phyloP scores from a whole-genome alignment of 1,140 invertebrate genomes.

The Sipha flava region DNA sequence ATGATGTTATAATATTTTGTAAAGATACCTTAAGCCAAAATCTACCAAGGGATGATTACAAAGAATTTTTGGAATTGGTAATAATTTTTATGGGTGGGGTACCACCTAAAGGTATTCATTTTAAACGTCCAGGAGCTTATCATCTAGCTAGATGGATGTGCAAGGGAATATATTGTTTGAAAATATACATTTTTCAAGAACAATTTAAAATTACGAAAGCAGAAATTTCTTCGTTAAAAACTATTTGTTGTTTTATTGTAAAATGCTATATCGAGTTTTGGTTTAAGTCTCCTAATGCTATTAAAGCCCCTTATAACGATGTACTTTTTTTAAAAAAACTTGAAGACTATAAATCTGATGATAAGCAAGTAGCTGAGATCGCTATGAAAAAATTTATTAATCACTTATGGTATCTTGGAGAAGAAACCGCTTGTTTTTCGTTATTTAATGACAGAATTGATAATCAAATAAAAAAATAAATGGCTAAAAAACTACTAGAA shows the following conservation, averaged over 20 bases:
- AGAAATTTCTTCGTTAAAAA: not conserved
- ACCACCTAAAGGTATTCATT: too few relatives aligned
- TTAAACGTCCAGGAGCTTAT: too few relatives aligned
- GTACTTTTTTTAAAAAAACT: not conserved
- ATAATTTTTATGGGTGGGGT: too few relatives aligned
- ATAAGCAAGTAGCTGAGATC: not conserved
- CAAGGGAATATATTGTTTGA: too few relatives aligned
- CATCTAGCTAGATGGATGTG: too few relatives aligned
- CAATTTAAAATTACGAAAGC: too few relatives aligned
- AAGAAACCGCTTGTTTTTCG: slow-evolving; percentile 6
- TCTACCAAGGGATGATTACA: too few relatives aligned
- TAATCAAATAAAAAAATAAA: not conserved
- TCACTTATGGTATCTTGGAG: slow-evolving; percentile 8
- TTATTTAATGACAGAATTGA: not conserved
- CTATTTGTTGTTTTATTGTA: not conserved
- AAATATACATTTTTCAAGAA: too few relatives aligned
- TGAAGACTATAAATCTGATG: not conserved
- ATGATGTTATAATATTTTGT: too few relatives aligned
- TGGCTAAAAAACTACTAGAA: not conserved
- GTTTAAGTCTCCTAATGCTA: not conserved
- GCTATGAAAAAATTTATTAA: not conserved
- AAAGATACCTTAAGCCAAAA: too few relatives aligned
- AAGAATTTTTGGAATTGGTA: too few relatives aligned
- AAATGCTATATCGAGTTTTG: not conserved
- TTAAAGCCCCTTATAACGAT: slow-evolving; percentile 7